These are phyloP conservation scores for Temnothorax nylanderi DNA, from an alignment of 1,140 invertebrate genomes.

Conservation along the genomic window DNA sequence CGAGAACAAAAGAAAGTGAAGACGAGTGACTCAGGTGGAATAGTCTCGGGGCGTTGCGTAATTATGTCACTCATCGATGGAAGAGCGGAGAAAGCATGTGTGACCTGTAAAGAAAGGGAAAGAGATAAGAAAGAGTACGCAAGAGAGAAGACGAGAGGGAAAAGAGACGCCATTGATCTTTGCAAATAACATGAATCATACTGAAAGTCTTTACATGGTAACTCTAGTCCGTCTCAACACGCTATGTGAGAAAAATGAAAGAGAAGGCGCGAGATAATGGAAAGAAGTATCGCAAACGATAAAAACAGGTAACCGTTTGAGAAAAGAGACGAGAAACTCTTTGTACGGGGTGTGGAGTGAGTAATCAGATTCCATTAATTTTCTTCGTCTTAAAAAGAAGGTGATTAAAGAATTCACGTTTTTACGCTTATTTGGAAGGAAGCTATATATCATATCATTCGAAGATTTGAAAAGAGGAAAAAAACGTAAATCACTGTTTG, in stretches of 20 bases:
- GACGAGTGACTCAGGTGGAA: slow-evolving; percentile 77
- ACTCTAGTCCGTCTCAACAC: slow-evolving; percentile 54
- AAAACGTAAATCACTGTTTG: slow-evolving; percentile 29
- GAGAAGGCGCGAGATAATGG: not conserved
- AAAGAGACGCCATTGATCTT: slow-evolving; percentile 50
- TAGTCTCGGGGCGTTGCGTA: slow-evolving; percentile 70
- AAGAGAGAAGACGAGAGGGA: not conserved
- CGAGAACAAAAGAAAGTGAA: slow-evolving; percentile 69
- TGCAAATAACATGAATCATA: slow-evolving; percentile 77
- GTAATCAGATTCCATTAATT: not conserved
- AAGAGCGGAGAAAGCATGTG: slow-evolving; percentile 50
- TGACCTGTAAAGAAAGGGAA: slow-evolving; percentile 61
- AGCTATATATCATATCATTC: not conserved
- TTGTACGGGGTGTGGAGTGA: not conserved
- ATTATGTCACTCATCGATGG: slow-evolving; percentile 78
- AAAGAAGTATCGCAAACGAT: not conserved
- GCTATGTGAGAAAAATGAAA: slow-evolving; percentile 9
- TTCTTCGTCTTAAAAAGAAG: not conserved
- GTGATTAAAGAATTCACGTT: not conserved
- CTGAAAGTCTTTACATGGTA: slow-evolving; percentile 46
- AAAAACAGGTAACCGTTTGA: not conserved
- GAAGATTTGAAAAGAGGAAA: not conserved
- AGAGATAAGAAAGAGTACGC: not conserved
- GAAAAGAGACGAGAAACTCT: not conserved
- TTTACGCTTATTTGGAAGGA: not conserved